Base-by-base conservation (phyloP, 2,797 vertebrate species). In the Vireo griseus region DNA sequence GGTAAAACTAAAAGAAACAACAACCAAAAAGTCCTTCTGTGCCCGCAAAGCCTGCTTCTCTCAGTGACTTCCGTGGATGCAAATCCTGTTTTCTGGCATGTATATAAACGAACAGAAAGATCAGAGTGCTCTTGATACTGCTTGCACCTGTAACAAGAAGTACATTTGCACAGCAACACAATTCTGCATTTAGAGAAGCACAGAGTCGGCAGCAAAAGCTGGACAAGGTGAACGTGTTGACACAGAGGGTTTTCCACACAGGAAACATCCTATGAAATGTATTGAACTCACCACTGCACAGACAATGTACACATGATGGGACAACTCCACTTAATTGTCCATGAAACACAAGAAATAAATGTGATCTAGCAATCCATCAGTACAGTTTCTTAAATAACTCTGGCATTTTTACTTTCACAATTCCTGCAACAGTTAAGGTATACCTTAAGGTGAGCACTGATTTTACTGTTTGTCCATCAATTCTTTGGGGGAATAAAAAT, bases 221-320 rank as follows among this genome's bases (percentile, higher is more conserved):
- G 42, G 50, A 51, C 25, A 35, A 59, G 2, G 1, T 50, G 24
- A 74, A 45, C 0, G 0, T 42, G 6, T 29, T 75, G 26, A 76
- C 18, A 58, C 0, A 6, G 33, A 48, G 20, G 20, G 15, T 9
- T 72, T 33, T 58, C 51, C 61, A 39, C 8, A 54, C 11, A 72
- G 4, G 44, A 76, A 74, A 54, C 31, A 71, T 37, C 50, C 48
- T 40, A 20, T 0, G 17, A 61, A 59, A 72, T 26, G 22, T 31
- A 14, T 31, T 68, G 50, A 85, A 58, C 31, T 74, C 48, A 19
- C 7, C 24, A 61, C 2, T 61, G 18, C 67, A 91, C 9, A 57
- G 67, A 76, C 17, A 77, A 65, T 4, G 3, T 14, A 67, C n/a
- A 31, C 3, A 5, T 25, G 31, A 67, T 9, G 28, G 18, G 68